Evolutionary conservation across 2,113 vertebrate genomes (phyloP), one percentile per base, ranked within the genome.

Genomic region (Natator depressus): DNA sequence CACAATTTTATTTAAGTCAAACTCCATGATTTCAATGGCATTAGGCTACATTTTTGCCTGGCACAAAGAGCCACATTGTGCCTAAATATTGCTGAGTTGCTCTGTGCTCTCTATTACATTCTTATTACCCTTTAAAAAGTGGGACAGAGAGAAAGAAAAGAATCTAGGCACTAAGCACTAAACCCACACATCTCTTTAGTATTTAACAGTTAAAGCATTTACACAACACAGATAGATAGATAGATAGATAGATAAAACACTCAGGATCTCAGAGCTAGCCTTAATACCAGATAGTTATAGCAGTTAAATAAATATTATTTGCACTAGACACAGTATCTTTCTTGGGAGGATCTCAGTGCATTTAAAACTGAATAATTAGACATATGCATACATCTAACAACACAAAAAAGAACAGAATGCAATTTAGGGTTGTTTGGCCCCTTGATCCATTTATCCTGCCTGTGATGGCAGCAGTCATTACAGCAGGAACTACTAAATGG

Each of bases 401-500:
- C 46, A 6, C 62, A 78, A n/a, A 89, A 90, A 85, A 0, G 14
- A 80, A 81, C 27, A 90, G 78, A 90, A 51, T 79, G 85, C 19
- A 86, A 53, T 95, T 89, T 51, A 83, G 2, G 7, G 31, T 7
- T 78, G 47, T 81, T 82, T 89, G 79, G 87, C 87, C 38, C 42
- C 85, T 90, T 87, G 75, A 85, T 95, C 51, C 46, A 51, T 53
- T 12, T 83, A 76, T 89, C 80, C 38, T 93, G 31, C 10, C 79
- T 89, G 88, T 50, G 82, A 91, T 51, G 91, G 93, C 62, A 94
- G 89, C 80, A 91, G 55, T 62, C 88, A 83, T 81, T 91, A 88
- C 85, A 94, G 91, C 19, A 89, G 93, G 80, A 86, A 89, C 69
- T 93, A 78, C 94, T 95, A 91, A 95, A 95, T 80, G 85, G 90